Evolutionary conservation across 2,888 invertebrate species (phyloP), one percentile per base, ranked within the genome.

Genomic region (Leptinotarsa peninsularis): DNA sequence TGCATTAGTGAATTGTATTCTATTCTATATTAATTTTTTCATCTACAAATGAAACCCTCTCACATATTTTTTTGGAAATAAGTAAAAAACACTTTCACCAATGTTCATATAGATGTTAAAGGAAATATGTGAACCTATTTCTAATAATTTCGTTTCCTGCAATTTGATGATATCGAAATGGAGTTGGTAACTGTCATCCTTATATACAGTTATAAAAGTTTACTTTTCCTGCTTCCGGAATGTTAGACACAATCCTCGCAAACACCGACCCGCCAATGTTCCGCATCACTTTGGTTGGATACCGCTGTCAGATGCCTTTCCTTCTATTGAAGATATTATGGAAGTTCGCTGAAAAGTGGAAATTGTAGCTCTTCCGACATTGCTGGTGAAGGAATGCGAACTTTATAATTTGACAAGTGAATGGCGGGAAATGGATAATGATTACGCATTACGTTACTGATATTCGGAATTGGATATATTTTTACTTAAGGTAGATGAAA

Each of bases 351-450:
- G 49, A 67, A 67, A 43, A 17, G 18, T 49, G 49, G 14, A n/a
- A 67, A 67, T 67, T 67, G 27, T 50, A 23, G 50, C 49, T 67
- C 17, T 67, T 23, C 68, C 52, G 33, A 52, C 27, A 52, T 68
- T 68, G 27, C 68, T 43, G 23, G 4, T 27, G 52, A 4, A 52
- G 54, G 68, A 68, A 68, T 54, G 50, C 68, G 54, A 68, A 49
- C 67, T 67, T 50, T 67, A 49, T 67, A 67, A 68, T 68, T 68
- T 68, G 68, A 50, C 54, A 68, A 27, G 50, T 33, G 68, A 68
- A 54, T 23, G 54, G 54, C 54, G 33, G 33, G 27, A n/a, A 17
- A 68, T 54, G 17, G 49, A 67, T 50, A 18, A 67, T 50, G 58
- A 58, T 58, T 23, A 23, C 23, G 17, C 23, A 58, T 58, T 13